phyloP scores from a whole-genome alignment of 2,888 invertebrate genomes.

The Lasius platythorax region DNA sequence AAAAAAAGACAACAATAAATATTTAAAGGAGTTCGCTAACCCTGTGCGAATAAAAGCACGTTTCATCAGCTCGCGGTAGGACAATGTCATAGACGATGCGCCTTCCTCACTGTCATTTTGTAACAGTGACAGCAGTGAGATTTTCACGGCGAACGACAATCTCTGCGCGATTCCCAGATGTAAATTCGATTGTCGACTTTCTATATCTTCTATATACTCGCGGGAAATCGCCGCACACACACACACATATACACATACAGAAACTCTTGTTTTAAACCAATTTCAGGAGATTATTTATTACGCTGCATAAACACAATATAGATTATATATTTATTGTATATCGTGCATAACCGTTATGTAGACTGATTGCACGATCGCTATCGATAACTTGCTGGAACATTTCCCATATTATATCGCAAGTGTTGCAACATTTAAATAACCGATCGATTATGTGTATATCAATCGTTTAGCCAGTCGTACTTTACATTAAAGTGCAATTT shows the following conservation, averaged over 20 bases:
- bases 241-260: no score
- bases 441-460: constrained; percentile 38
- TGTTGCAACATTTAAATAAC: constrained; percentile 47
- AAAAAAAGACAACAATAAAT: not conserved
- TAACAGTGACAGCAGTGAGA: constrained; percentile 44
- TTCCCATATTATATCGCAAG: constrained; percentile 45
- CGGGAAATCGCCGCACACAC: not conserved
- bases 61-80: not conserved
- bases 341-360: not conserved
- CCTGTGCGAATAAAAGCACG: not conserved
- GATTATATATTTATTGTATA: constrained; percentile 18
- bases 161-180: constrained; percentile 38
- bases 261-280: not conserved
- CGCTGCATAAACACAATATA: constrained; percentile 6
- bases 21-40: not conserved
- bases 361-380: constrained; percentile 32
- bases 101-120: constrained; percentile 5
- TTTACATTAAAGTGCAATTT: constrained; percentile 21
- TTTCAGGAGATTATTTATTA: constrained; percentile 26
- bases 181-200: constrained; percentile 18
- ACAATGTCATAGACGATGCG: not conserved
- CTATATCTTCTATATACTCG: not conserved
- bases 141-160: constrained; percentile 57
- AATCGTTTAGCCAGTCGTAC: constrained; percentile 24
- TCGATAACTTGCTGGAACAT: constrained; percentile 32